Conservation (phyloP, 2,113 vertebrate species). For the Myiopsitta monachus region DNA sequence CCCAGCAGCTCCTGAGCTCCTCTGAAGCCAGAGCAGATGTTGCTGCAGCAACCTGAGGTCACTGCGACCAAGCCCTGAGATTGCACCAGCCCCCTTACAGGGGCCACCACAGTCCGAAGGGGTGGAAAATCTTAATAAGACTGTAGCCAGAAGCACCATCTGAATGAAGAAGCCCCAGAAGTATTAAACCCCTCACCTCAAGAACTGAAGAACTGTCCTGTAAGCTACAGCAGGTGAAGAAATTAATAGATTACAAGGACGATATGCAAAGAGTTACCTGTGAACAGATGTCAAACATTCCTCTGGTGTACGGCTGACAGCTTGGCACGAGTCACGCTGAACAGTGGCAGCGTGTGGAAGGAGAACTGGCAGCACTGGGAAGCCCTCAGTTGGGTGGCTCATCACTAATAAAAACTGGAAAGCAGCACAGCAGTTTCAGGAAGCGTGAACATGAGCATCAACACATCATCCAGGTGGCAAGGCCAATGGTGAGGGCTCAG, state of each 20-base stretch:
- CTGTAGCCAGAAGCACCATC: neutral
- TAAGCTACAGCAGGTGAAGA: neutral
- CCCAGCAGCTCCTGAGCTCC: neutral
- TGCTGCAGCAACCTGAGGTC: neutral
- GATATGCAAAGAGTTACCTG: neutral
- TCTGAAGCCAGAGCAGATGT: neutral
- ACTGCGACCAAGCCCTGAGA: neutral
- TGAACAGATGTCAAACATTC: neutral
- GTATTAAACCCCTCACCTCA: neutral
- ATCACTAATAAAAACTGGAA: neutral
- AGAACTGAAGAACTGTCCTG: neutral
- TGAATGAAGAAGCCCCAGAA: neutral
- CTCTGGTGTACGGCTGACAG: neutral
- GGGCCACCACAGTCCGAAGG: neutral
- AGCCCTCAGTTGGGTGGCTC: neutral
- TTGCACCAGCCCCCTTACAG: neutral
- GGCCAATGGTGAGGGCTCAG: neutral
- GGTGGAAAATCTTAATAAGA: neutral
- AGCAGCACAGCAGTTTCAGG: neutral
- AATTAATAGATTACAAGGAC: neutral
- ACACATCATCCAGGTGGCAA: neutral
- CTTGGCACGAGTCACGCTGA: rapidly evolving
- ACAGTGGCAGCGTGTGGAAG: rapidly evolving
- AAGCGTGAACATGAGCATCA: neutral
- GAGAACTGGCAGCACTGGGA: neutral